A percentile compares a stretch with the other conserved stretches of the same genome.
Evolutionary conservation across 1,140 invertebrate genomes (phyloP).

Genomic region (Drosophila tristis): DNA sequence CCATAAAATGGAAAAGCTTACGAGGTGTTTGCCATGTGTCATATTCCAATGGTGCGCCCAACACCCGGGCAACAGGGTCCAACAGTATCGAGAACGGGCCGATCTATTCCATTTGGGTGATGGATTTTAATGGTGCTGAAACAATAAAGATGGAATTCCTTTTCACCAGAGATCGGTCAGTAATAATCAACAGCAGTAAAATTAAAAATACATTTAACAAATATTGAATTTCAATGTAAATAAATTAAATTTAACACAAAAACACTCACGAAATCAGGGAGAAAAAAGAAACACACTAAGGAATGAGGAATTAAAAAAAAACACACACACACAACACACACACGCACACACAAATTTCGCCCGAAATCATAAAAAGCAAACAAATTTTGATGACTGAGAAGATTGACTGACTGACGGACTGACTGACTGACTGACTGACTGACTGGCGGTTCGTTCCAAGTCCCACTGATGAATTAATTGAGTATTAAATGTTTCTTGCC

Average conservation of each 20-base stretch:
- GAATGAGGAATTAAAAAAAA: too few relatives aligned
- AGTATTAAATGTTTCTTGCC: conserved; percentile 66
- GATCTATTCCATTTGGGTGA: conserved; percentile 45
- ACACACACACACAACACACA: conserved; percentile 2
- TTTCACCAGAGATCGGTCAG: conserved; percentile 54
- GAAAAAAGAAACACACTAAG: conserved; percentile 18
- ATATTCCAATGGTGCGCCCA: conserved; percentile 33
- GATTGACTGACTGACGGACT: conserved; percentile 37
- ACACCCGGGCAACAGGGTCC: not conserved
- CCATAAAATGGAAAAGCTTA: conserved; percentile 52
- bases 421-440: conserved; percentile 17
- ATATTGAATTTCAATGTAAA: conserved; percentile 84
- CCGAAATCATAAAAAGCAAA: conserved; percentile 77
- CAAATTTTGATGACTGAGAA: conserved; percentile 63
- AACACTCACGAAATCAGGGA: conserved; percentile 13
- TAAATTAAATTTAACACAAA: conserved; percentile 71
- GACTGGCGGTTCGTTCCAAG: conserved; percentile 17
- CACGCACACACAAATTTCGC: conserved; percentile 60
- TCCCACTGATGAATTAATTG: conserved; percentile 81
- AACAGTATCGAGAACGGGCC: conserved; percentile 22
- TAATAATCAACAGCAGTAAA: conserved; percentile 69
- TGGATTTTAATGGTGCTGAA: conserved; percentile 35
- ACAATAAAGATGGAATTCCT: conserved; percentile 53
- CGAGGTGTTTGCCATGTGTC: conserved; percentile 57
- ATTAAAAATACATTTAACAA: conserved; percentile 81